Percentiles rank a stretch among this genome's conserved stretches.
phyloP scores from a whole-genome alignment of 2,888 invertebrate species.

The Malthinus seriepunctatus region DNA sequence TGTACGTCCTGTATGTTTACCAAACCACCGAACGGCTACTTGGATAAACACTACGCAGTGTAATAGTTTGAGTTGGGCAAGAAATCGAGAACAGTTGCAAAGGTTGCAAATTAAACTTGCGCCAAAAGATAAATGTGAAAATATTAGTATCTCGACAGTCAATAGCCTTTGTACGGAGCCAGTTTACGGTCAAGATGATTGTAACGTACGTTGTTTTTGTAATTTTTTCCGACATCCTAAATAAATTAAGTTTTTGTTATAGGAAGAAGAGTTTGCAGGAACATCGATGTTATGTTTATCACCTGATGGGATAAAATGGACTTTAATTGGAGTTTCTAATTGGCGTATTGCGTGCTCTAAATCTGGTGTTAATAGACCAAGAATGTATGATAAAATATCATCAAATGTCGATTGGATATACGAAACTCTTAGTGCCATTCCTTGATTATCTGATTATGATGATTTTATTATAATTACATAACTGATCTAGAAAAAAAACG shows the following conservation, averaged over 20 bases:
- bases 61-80: constrained; percentile 85
- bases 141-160: constrained; percentile 80
- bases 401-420: constrained; percentile 86
- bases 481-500: constrained; percentile 8
- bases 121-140: constrained; percentile 81
- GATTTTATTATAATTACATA: constrained; percentile 22
- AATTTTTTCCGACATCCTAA: not conserved
- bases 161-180: constrained; percentile 85
- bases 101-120: constrained; percentile 76
- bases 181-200: constrained; percentile 77
- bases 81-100: constrained; percentile 81
- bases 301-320: constrained; percentile 74
- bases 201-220: constrained; percentile 68
- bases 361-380: constrained; percentile 74
- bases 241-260: constrained; percentile 31
- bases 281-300: constrained; percentile 83
- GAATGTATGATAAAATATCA: constrained; percentile 81
- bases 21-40: constrained; percentile 59
- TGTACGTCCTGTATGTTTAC: constrained; percentile 80
- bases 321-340: constrained; percentile 77
- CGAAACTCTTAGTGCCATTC: constrained; percentile 65
- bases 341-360: constrained; percentile 87
- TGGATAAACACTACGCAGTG: constrained; percentile 60
- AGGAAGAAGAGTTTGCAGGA: constrained; percentile 89
- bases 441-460: constrained; percentile 29